Evolutionary conservation across 2,113 vertebrate species (phyloP).

Genomic region (Peromyscus maniculatus): DNA sequence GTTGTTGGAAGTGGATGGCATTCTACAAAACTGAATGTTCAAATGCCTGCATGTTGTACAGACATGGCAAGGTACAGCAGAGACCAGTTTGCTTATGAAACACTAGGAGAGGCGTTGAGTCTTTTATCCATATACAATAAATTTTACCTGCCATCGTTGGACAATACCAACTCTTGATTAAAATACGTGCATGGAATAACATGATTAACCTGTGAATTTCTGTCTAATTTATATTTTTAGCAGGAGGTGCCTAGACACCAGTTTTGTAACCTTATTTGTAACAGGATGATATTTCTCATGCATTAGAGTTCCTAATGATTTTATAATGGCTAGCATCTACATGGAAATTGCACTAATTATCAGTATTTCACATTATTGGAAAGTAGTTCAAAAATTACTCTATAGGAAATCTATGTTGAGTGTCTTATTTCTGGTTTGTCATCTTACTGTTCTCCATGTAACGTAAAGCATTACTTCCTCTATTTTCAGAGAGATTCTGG

Average conservation of each 20-base stretch:
- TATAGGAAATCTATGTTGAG: background rate
- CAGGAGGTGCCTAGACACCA: background rate
- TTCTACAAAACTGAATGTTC: constrained; percentile 22
- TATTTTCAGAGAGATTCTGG: background rate
- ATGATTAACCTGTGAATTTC: background rate
- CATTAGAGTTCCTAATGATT: constrained; percentile 31
- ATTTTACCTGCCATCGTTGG: background rate
- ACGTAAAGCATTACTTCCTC: background rate
- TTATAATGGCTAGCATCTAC: background rate
- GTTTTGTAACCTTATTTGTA: constrained; percentile 16
- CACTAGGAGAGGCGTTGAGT: background rate
- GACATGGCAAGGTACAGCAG: background rate
- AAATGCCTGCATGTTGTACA: background rate
- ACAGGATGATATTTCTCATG: background rate
- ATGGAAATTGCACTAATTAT: background rate
- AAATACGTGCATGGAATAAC: background rate
- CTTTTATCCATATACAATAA: background rate
- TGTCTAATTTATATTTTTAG: constrained; percentile 8
- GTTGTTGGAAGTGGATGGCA: background rate
- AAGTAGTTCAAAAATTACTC: background rate
- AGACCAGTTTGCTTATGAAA: constrained; percentile 22
- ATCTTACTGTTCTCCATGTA: background rate
- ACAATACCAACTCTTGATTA: background rate
- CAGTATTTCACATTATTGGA: background rate
- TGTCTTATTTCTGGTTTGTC: background rate